Conservation (phyloP, 2,797 vertebrate genomes). For the Lacerta bilineata region DNA sequence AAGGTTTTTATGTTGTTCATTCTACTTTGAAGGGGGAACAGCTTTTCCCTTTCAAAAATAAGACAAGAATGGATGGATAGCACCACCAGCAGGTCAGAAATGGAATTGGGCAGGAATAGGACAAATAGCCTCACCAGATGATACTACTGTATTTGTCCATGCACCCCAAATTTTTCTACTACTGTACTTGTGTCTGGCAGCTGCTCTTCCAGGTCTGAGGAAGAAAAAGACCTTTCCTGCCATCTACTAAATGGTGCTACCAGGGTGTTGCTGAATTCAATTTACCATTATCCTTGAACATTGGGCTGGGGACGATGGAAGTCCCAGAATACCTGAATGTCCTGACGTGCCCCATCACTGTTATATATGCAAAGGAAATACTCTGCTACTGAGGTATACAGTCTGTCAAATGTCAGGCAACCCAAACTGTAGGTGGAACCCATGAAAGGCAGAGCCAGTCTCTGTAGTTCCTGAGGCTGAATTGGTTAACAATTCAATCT, state of each 20-base stretch:
- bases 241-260: background rate
- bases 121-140: background rate
- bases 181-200: too few relatives aligned
- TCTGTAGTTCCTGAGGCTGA: too few relatives aligned
- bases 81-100: slow-evolving; percentile 66
- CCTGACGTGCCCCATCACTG: too few relatives aligned
- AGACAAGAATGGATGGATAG: background rate
- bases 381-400: background rate
- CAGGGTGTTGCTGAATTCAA: too few relatives aligned
- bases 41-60: background rate
- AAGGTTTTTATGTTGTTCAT: background rate
- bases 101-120: background rate
- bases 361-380: too few relatives aligned
- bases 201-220: background rate
- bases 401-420: background rate
- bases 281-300: too few relatives aligned
- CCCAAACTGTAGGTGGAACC: too few relatives aligned
- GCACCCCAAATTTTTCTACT: too few relatives aligned
- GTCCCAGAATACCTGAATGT: too few relatives aligned
- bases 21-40: background rate
- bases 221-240: background rate
- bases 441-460: too few relatives aligned
- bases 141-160: background rate
- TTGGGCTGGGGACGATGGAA: too few relatives aligned
- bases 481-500: background rate